Evolutionary conservation across 2,797 vertebrate genomes (phyloP), one percentile per base, ranked within the genome.

Genomic region (Darevskia nairensis): DNA sequence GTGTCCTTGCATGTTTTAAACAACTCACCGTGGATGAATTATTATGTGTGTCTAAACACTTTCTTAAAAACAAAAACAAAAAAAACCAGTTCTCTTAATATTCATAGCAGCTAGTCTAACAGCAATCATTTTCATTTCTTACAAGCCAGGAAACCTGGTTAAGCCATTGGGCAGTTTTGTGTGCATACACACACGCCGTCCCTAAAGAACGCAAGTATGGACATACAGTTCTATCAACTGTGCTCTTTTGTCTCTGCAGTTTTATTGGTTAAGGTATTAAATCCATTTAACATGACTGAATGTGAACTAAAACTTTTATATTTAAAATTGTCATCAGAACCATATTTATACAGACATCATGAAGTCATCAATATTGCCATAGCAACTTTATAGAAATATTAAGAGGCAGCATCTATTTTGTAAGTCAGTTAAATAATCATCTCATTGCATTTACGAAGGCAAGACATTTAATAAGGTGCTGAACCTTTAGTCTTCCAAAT

Each of bases 241-340:
- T 35, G n/a, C 39, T 25, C 2, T 50, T 83, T 71, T 83, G 27
- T 83, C 50, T 81, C 39, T 19, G 1, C 15, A 29, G 59, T 74
- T 59, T 46, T 82, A 81, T 61, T 85, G 61, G 27, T 29, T 64
- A 41, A 15, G 71, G 25, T n/a, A 15, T 55, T 13, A 85, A 64
- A 74, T 39, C 32, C 4, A 55, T 79, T 68, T 71, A 69, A 44
- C 44, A 29, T 8, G 4, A 35, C 46, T 35, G 29, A 11, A 35
- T 23, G 32, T 39, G 41, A 69, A 64, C 7, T 66, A n/a, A 79
- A 86, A 35, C 8, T 32, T 23, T 74, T 79, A 44, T 78, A 46
- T 86, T 78, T 69, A 79, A 86, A 79, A 79, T 69, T 27, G 64
- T 64, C 5, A 68, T 71, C 71, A 74, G 69, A 69, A 79, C 11